Percentiles rank a stretch among this genome's conserved stretches.
phyloP scores from a whole-genome alignment of 1,140 invertebrate species.

The Drosophila pallidifrons region DNA sequence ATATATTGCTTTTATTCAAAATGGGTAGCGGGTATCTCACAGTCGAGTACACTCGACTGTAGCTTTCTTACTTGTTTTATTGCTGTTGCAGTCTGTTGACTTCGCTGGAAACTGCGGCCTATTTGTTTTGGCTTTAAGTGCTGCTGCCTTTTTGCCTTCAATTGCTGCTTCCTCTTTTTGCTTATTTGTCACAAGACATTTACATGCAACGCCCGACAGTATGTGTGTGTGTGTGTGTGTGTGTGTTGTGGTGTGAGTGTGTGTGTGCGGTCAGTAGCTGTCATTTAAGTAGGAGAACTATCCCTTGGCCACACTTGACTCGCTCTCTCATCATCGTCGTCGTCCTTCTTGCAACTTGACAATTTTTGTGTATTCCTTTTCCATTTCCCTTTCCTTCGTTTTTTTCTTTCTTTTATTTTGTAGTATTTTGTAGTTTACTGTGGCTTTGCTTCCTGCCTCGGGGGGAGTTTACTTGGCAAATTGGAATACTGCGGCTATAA shows the following conservation, averaged over 20 bases:
- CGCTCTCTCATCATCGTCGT: background rate
- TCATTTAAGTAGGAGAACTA: conserved; percentile 30
- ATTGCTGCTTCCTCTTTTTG: background rate
- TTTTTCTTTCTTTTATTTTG: background rate
- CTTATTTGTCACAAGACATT: conserved; percentile 50
- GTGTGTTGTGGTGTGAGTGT: background rate
- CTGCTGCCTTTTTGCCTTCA: background rate
- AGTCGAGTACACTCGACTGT: too few relatives aligned
- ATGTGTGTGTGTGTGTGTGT: background rate
- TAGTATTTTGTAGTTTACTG: background rate
- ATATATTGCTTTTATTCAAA: too few relatives aligned
- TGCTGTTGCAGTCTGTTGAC: conserved; percentile 9
- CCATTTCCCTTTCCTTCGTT: background rate
- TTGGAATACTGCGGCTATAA: conserved; percentile 56
- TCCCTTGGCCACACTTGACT: background rate
- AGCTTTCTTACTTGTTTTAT: too few relatives aligned
- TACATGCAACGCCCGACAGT: conserved; percentile 12
- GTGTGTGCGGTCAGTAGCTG: conserved; percentile 23
- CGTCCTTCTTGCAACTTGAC: background rate
- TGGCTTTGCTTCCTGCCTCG: background rate
- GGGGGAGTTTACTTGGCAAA: conserved; percentile 24
- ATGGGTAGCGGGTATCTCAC: too few relatives aligned
- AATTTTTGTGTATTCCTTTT: conserved; percentile 12
- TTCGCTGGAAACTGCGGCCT: conserved; percentile 41
- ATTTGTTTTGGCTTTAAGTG: conserved; percentile 28